Conservation (phyloP, 1,140 invertebrate genomes). For the Cydia fagiglandana region DNA sequence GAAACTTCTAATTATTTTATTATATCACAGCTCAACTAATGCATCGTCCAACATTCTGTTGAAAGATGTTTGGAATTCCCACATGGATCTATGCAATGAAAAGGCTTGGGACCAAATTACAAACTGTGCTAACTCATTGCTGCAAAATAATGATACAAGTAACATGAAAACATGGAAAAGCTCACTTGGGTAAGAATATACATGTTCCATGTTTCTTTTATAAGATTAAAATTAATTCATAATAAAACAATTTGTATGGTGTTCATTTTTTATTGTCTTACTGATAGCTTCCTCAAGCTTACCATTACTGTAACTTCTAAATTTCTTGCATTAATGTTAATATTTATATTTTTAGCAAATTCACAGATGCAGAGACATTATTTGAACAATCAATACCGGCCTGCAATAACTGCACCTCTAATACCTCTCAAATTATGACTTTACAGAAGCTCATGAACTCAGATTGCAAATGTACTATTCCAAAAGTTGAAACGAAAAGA, state of each 20-base stretch:
- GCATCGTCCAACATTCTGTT: constrained; percentile 49
- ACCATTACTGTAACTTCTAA: too few species aligned
- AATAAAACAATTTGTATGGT: too few species aligned
- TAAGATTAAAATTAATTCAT: background rate
- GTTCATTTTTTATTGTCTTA: too few species aligned
- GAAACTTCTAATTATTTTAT: constrained; percentile 21
- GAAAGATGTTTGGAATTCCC: constrained; percentile 49
- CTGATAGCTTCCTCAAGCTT: too few species aligned
- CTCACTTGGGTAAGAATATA: constrained; percentile 45
- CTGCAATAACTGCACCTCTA: constrained; percentile 49
- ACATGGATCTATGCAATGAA: constrained; percentile 43
- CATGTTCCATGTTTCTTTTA: background rate
- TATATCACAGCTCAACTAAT: constrained; percentile 53
- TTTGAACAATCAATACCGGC: constrained; percentile 49
- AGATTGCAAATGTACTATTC: constrained; percentile 53
- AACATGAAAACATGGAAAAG: constrained; percentile 52
- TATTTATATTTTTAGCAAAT: constrained; percentile 48
- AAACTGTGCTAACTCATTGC: constrained; percentile 41
- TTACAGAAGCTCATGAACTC: constrained; percentile 47
- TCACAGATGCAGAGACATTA: constrained; percentile 48
- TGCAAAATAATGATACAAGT: constrained; percentile 43
- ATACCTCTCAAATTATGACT: constrained; percentile 31
- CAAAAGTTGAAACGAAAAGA: constrained; percentile 29
- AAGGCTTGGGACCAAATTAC: constrained; percentile 43
- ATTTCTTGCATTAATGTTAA: too few species aligned